Evolutionary conservation across 2,113 vertebrate species (phyloP).

Genomic region (Otocyon megalotis): DNA sequence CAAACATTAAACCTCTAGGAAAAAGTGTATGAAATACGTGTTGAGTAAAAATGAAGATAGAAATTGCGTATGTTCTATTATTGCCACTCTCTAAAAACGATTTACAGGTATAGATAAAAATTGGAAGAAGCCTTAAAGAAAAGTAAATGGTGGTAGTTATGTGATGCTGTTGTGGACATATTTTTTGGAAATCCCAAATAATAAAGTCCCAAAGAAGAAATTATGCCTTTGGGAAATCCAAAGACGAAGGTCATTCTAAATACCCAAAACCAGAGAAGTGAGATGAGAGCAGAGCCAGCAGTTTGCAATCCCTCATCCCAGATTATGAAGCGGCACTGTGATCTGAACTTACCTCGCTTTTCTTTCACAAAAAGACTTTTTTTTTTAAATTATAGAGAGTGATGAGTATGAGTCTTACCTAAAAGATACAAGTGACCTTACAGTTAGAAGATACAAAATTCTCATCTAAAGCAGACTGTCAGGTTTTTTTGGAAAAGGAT

Average conservation of each 20-base stretch:
- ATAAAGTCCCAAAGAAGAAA: neutral
- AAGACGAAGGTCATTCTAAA: conserved; percentile 34
- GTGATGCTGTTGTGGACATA: neutral
- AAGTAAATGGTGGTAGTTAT: neutral
- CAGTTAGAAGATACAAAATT: conserved; percentile 6
- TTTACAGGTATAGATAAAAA: neutral
- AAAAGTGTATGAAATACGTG: neutral
- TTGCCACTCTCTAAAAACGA: neutral
- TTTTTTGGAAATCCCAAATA: neutral
- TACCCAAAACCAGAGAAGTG: neutral
- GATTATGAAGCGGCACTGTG: neutral
- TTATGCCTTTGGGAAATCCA: neutral
- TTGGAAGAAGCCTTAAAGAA: neutral
- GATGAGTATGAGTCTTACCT: neutral
- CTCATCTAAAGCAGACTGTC: conserved; percentile 52
- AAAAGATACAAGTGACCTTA: neutral
- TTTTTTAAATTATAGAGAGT: neutral
- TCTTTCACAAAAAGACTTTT: neutral
- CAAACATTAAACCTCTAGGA: neutral
- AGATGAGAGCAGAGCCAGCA: neutral
- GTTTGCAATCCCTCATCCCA: neutral
- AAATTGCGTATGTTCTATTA: neutral
- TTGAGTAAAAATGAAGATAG: neutral
- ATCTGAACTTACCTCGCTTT: neutral
- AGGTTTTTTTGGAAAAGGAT: neutral